phyloP scores from a whole-genome alignment of 2,888 invertebrate genomes.

The Parascotia fuliginaria region DNA sequence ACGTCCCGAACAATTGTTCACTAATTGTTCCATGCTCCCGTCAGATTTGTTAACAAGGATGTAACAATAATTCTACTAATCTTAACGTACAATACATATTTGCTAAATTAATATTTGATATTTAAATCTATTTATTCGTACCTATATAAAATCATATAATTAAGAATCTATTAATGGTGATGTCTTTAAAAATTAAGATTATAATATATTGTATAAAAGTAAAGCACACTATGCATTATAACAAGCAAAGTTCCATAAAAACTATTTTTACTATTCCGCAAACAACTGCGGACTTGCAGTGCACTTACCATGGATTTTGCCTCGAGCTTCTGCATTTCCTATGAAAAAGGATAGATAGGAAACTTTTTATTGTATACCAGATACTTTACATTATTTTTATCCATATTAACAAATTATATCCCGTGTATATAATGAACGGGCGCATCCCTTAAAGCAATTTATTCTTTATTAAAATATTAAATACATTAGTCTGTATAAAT shows the following conservation, averaged over 20 bases:
- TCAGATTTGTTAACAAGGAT: constrained; percentile 36
- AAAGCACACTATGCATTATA: neutral
- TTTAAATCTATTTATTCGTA: constrained; percentile 25
- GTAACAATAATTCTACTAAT: constrained; percentile 30
- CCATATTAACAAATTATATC: no score
- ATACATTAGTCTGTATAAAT: no score
- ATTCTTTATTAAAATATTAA: no score
- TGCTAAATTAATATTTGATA: constrained; percentile 36
- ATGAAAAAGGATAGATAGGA: constrained; percentile 23
- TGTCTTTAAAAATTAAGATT: neutral
- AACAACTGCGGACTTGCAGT: constrained; percentile 10
- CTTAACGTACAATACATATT: constrained; percentile 42
- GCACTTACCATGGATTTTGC: constrained; percentile 22
- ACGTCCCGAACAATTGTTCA: constrained; percentile 57
- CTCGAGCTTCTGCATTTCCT: constrained; percentile 15
- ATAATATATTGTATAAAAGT: no score
- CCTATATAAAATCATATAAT: constrained; percentile 16
- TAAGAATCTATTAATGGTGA: neutral
- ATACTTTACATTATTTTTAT: no score
- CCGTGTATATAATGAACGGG: no score
- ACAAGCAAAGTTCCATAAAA: constrained; percentile 5
- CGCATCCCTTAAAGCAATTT: no score
- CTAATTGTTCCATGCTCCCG: constrained; percentile 44
- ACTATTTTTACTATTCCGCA: constrained; percentile 8
- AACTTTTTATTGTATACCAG: no score